These are phyloP conservation scores for Rhegmatorhina hoffmannsi DNA, from an alignment of 2,113 vertebrate species.

Conservation along the genomic window DNA sequence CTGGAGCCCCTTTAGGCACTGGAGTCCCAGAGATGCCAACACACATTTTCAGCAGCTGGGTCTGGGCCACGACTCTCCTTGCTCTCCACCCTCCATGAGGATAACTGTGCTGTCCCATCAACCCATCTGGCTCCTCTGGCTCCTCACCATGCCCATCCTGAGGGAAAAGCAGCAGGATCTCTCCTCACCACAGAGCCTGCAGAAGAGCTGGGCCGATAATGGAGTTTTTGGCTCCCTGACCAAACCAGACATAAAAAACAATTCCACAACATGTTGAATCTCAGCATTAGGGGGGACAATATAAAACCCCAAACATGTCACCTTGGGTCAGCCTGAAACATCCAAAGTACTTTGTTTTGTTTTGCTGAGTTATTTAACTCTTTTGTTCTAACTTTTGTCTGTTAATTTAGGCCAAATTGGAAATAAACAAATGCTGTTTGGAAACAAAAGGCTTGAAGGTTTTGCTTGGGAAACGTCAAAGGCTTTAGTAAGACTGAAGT, in stretches of 20 bases:
- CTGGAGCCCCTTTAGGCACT: not conserved
- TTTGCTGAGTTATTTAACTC: not conserved
- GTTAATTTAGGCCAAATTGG: not conserved
- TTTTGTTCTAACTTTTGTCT: slow-evolving; percentile 8
- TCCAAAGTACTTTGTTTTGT: not conserved
- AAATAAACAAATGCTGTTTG: slow-evolving; percentile 35
- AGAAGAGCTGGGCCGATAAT: not conserved
- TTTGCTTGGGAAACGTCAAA: slow-evolving; percentile 52
- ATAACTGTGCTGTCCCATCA: fast-evolving
- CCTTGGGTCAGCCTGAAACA: not conserved
- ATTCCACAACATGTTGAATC: not conserved
- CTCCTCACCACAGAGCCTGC: not conserved
- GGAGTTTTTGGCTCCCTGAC: not conserved
- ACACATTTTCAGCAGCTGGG: not conserved
- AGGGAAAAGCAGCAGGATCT: not conserved
- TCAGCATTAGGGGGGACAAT: not conserved
- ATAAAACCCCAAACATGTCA: not conserved
- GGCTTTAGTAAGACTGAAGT: not conserved
- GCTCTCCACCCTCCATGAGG: not conserved
- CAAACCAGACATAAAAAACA: not conserved
- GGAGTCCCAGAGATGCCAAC: not conserved
- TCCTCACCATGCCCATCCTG: not conserved
- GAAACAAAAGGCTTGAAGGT: slow-evolving; percentile 44
- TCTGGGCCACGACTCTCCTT: not conserved
- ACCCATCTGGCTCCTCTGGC: not conserved